Conservation (phyloP, 92 coral and sea anemone genomes). For the Isaurus tuberculatus region DNA sequence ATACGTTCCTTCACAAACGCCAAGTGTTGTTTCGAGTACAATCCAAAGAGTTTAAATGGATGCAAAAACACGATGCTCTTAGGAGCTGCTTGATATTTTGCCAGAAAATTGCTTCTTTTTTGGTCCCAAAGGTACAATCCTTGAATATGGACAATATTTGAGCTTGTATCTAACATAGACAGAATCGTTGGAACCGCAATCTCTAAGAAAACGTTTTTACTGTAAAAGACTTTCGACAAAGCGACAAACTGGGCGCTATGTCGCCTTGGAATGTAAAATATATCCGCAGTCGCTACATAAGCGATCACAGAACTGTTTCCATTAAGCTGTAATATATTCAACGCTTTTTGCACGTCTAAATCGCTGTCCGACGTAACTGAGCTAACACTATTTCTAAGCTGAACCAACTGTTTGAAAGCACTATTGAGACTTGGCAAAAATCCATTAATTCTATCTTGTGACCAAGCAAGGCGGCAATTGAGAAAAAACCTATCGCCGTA, state of each 20-base stretch:
- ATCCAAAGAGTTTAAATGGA: constrained; percentile 4
- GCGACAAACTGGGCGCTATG: background rate
- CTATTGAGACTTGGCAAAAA: background rate
- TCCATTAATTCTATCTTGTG: background rate
- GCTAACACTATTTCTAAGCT: background rate
- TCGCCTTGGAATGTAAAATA: constrained; percentile 4
- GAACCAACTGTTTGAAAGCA: background rate
- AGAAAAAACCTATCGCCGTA: background rate
- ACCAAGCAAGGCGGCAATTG: background rate
- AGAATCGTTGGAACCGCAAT: constrained; percentile 55
- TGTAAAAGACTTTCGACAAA: constrained; percentile 42
- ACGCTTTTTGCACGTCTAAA: background rate
- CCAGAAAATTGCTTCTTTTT: background rate
- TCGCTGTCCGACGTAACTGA: background rate
- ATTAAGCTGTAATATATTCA: background rate
- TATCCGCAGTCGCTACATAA: background rate
- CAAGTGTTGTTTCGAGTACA: background rate
- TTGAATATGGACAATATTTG: constrained; percentile 18
- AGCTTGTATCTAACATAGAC: constrained; percentile 34
- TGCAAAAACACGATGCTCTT: constrained; percentile 3
- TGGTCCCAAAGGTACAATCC: constrained; percentile 8
- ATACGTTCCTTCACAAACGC: background rate
- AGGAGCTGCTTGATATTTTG: constrained; percentile 5
- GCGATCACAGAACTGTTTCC: background rate
- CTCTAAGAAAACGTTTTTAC: constrained; percentile 45